phyloP scores from a whole-genome alignment of 2,113 vertebrate genomes.

The Arizona elegans region DNA sequence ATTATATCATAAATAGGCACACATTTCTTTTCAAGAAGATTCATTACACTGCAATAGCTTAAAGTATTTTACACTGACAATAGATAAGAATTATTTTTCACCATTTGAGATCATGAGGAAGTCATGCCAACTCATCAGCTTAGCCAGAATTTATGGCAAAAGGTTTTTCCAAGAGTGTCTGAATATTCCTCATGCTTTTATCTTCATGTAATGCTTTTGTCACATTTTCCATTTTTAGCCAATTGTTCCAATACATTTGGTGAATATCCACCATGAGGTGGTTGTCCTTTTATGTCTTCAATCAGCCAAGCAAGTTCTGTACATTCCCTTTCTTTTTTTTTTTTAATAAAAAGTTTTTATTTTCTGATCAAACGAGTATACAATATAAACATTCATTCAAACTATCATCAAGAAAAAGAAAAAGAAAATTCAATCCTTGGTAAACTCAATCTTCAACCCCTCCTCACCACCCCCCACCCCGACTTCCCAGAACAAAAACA shows the following conservation, averaged over 20 bases:
- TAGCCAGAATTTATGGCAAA: neutral
- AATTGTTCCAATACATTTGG: neutral
- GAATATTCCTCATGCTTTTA: neutral
- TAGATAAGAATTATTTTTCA: neutral
- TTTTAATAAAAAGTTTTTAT: too few species aligned
- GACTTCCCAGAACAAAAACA: too few species aligned
- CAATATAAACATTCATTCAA: too few species aligned
- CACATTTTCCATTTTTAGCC: neutral
- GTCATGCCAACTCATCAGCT: neutral
- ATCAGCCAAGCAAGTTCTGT: neutral
- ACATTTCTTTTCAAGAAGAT: neutral
- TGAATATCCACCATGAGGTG: too few species aligned
- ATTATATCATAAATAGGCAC: neutral
- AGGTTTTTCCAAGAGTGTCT: neutral
- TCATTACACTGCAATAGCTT: neutral
- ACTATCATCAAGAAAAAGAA: too few species aligned
- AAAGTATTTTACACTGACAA: neutral
- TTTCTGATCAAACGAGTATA: too few species aligned
- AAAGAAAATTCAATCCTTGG: too few species aligned
- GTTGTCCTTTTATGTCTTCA: neutral
- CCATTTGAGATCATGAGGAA: neutral
- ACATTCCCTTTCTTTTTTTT: too few species aligned
- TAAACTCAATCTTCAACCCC: too few species aligned
- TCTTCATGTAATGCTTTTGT: neutral
- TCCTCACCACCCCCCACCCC: too few species aligned